Percentiles rank a stretch among this genome's conserved stretches.
Conservation (phyloP, 2,888 invertebrate species). For the Dryobota labecula region DNA sequence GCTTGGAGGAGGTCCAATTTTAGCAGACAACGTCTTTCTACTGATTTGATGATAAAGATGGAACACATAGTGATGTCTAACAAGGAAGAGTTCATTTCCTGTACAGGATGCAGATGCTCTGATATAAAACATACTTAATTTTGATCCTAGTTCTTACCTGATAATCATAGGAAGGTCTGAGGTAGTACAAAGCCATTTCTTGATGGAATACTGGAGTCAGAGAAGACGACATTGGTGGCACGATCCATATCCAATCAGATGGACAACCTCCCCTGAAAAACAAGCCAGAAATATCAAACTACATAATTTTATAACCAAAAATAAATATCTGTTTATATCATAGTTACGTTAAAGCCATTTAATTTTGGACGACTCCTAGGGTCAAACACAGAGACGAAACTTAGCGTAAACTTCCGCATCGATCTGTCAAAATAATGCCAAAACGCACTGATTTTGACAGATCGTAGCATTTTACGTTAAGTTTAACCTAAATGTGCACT, state of each 20-base stretch:
- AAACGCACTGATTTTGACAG: too few species aligned
- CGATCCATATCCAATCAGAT: conserved; percentile 96
- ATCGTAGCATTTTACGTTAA: too few species aligned
- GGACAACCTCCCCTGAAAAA: conserved; percentile 93
- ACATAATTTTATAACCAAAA: background rate
- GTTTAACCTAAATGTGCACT: too few species aligned
- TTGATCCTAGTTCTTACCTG: conserved; percentile 90
- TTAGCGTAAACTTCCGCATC: too few species aligned
- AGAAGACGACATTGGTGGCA: conserved; percentile 94
- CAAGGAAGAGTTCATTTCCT: background rate
- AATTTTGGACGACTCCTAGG: background rate
- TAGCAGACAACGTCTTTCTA: background rate
- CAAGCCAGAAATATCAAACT: background rate
- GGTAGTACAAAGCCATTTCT: conserved; percentile 96
- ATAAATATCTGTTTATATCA: too few species aligned
- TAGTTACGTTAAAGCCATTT: background rate
- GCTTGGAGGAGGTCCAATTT: background rate
- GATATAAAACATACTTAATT: background rate
- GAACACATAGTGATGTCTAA: background rate
- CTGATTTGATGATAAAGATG: background rate
- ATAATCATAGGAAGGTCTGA: conserved; percentile 97
- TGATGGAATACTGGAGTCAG: conserved; percentile 95
- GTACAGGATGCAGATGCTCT: background rate
- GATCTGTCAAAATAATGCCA: too few species aligned
- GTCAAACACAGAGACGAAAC: too few species aligned